These are phyloP conservation scores for Sebastes hopkinsi DNA, from an alignment of 2,797 vertebrate species.

Conservation along the genomic window DNA sequence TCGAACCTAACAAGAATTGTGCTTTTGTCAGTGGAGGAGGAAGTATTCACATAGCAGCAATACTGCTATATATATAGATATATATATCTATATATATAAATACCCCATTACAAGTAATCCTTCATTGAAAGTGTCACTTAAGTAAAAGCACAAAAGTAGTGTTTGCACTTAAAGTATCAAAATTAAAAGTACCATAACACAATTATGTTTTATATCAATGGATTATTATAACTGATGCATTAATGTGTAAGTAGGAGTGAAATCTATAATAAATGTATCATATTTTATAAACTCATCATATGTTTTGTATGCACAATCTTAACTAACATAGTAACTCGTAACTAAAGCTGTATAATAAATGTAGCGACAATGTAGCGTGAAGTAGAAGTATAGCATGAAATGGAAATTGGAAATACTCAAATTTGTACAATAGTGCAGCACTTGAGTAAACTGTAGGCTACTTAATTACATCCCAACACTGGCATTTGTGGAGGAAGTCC, in stretches of 20 bases:
- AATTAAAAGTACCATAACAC: no score
- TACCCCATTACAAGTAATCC: no score
- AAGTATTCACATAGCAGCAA: no score
- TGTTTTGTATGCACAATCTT: background rate
- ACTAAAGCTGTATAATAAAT: background rate
- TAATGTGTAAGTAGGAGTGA: background rate
- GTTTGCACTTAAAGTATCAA: no score
- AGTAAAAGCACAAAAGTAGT: no score
- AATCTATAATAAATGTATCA: background rate
- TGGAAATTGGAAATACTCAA: background rate
- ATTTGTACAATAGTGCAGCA: background rate
- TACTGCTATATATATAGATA: no score
- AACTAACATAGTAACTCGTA: background rate
- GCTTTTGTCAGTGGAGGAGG: no score
- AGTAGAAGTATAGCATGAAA: background rate
- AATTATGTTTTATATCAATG: background rate
- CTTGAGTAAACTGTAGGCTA: background rate
- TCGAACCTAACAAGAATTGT: no score
- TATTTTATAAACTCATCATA: background rate
- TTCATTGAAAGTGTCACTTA: no score
- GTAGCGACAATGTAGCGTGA: background rate
- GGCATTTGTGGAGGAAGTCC: background rate
- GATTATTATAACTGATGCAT: background rate
- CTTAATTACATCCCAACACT: background rate
- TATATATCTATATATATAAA: no score